phyloP scores from a whole-genome alignment of 2,113 vertebrate species.

The Corvus cornix region DNA sequence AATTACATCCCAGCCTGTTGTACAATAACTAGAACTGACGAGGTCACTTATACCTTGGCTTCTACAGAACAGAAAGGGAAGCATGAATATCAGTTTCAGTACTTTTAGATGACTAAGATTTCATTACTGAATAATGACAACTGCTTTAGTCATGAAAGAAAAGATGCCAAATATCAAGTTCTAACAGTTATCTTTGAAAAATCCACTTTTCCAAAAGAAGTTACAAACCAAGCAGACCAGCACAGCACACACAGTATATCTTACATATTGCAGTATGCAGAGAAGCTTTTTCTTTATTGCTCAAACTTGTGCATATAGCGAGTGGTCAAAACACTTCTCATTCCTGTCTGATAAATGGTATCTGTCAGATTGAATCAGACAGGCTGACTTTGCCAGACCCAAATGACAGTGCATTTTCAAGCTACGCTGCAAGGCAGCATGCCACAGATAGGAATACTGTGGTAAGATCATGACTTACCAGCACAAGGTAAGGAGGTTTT shows the following conservation, averaged over 20 bases:
- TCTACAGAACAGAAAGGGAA: not conserved
- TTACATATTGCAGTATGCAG: not conserved
- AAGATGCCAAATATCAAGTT: not conserved
- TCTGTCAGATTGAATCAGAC: not conserved
- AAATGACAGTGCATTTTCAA: not conserved
- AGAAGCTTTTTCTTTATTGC: not conserved
- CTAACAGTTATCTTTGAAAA: not conserved
- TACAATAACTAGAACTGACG: not conserved
- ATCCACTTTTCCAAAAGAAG: not conserved
- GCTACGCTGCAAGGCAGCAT: not conserved
- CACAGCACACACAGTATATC: not conserved
- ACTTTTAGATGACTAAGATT: not conserved
- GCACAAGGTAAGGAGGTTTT: conserved; percentile 17
- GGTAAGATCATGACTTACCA: not conserved
- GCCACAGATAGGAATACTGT: not conserved
- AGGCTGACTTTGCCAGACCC: not conserved
- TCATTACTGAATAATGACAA: not conserved
- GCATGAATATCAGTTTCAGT: not conserved
- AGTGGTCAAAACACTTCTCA: not conserved
- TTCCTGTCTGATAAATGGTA: not conserved
- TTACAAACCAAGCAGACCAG: not conserved
- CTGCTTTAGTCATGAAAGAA: not conserved
- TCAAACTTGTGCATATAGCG: not conserved
- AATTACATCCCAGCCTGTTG: not conserved
- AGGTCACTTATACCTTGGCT: not conserved